phyloP scores from a whole-genome alignment of 2,113 vertebrate genomes.

The Isichthys henryi region DNA sequence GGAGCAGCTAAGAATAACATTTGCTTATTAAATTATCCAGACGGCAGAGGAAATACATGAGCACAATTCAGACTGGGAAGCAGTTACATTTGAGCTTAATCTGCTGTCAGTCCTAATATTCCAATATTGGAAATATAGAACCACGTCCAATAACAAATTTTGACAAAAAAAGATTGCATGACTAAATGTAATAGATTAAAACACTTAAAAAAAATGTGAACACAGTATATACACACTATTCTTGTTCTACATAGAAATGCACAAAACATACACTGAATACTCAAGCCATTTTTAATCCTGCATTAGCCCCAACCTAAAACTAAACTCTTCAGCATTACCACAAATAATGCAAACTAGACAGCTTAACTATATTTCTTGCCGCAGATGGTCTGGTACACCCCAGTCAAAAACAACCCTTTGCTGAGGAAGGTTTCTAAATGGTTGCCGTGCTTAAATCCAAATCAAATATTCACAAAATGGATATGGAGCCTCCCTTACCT shows the following conservation, averaged over 20 bases:
- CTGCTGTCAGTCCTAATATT: not conserved
- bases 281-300: not conserved
- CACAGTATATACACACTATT: not conserved
- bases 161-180: not conserved
- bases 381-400: not conserved
- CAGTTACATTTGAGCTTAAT: not conserved
- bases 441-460: not conserved
- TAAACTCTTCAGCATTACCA: not conserved
- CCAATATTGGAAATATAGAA: not conserved
- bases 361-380: not conserved
- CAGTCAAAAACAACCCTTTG: not conserved
- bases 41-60: not conserved
- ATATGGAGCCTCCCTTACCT: not conserved
- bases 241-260: not conserved
- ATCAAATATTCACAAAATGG: not conserved
- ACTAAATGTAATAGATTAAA: not conserved
- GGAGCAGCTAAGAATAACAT: not conserved
- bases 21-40: not conserved
- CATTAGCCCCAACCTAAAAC: not conserved
- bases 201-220: not conserved
- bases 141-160: not conserved
- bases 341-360: not conserved
- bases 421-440: not conserved
- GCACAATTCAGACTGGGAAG: not conserved
- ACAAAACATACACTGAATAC: not conserved